Evolutionary conservation across 2,888 invertebrate species (phyloP).

Genomic region (Pheosia tremula): DNA sequence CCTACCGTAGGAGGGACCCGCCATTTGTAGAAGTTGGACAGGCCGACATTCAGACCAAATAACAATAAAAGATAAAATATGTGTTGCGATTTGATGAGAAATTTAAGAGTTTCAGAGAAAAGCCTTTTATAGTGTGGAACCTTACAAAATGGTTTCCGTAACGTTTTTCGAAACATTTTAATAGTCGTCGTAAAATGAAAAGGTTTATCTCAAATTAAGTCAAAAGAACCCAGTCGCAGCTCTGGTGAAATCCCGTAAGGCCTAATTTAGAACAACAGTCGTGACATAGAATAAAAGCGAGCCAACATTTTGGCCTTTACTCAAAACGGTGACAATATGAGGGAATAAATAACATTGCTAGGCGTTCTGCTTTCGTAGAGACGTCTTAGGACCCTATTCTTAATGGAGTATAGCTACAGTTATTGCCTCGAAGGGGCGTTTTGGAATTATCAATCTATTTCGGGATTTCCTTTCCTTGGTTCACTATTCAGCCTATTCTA

Average conservation of each 20-base stretch:
- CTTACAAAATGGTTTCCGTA: no score
- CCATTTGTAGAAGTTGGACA: slow-evolving; percentile 17
- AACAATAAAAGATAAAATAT: slow-evolving; percentile 24
- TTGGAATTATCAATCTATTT: not conserved
- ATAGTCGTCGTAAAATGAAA: no score
- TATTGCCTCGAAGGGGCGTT: not conserved
- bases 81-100: not conserved
- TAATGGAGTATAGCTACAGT: not conserved
- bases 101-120: slow-evolving; percentile 13
- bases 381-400: not conserved
- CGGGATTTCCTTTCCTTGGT: no score
- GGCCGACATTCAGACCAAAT: slow-evolving; percentile 16
- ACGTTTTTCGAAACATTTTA: no score
- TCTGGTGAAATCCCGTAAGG: slow-evolving; percentile 6
- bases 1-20: slow-evolving; percentile 10
- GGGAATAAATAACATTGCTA: slow-evolving; percentile 17
- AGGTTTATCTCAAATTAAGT: no score
- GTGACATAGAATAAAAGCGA: slow-evolving; percentile 10
- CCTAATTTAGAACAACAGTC: slow-evolving; percentile 1
- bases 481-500: no score
- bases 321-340: slow-evolving; percentile 22
- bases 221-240: not conserved
- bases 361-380: slow-evolving; percentile 13
- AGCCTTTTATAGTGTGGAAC: not conserved
- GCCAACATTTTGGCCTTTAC: slow-evolving; percentile 14